Base-by-base conservation (phyloP, 2,888 invertebrate species). In the Crioceris asparagi region DNA sequence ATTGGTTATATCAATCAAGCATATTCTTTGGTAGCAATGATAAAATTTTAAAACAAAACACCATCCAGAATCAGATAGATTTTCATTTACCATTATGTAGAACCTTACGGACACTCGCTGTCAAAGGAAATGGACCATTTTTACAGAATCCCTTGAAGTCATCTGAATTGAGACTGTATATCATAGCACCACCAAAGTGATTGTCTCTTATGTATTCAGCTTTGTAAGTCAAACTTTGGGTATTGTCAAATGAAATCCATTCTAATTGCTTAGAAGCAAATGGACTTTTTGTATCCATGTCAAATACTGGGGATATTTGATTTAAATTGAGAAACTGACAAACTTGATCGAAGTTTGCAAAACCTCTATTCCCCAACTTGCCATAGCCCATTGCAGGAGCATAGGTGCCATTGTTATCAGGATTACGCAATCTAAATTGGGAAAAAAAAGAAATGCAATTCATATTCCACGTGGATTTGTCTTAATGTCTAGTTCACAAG, bases 231-330 rank as follows among this genome's bases (percentile, higher is more conserved):
- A 85, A 69, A 61, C 88, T 90, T 32, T 68, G 60, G 17, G 72
- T 68, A 51, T 81, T 74, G 44, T 91, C 91, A 57, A 77, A 90
- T 0, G 88, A 86, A 29, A 88, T 71, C 92, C 92, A 92, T 50
- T 90, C 82, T 11, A 62, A 63, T 32, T 68, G 66, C 41, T 72
- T 71, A 50, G 73, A 78, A 5, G 83, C 69, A 63, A 83, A 92
- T 0, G 91, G 87, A 27, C 86, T 87, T 54, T 73, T 74, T 4
- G 81, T 76, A 25, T 75, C 72, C 6, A 68, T 60, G 52, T 88
- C 84, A 54, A 77, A 82, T 23, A 75, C 62, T 4, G 67, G 65
- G 1, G 66, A 63, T 2, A 77, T 71, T 25, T 73, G 73, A 36
- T 63, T 60, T 8, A 60, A 59, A 8, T 66, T 59, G 10, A 79